Evolutionary conservation across 2,797 vertebrate genomes (phyloP), one percentile per base, ranked within the genome.

Genomic region (Gobio occitaniae): DNA sequence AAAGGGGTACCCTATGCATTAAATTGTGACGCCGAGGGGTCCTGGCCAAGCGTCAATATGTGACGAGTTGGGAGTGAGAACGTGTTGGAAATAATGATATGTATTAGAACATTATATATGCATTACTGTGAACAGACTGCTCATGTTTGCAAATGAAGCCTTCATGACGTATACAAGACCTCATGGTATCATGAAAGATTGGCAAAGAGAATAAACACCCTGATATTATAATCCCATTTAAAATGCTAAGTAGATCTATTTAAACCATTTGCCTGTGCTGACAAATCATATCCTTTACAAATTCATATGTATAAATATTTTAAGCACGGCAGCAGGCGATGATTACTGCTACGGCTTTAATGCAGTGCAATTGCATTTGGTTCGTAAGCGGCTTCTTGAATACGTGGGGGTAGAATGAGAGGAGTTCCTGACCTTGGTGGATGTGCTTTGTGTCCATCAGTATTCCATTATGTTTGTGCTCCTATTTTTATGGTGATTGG

Each of bases 401-500:
- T 63, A 65, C 15, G 44, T 69, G 72, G 61, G 61, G 59, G 56
- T 17, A 21, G 74, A 47, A 25, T 32, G 84, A 66, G 87, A 86
- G 72, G 83, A 86, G 59, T 44, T 74, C 79, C 80, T 86, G 90
- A 90, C 89, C 90, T 89, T 91, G 87, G 71, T 38, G 59, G 56
- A 66, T 83, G 75, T 72, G 82, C 84, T 81, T 82, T 80, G 44
- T 84, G 54, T 88, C 87, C 81, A 80, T 89, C 78, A 80, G 78
- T 72, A 86, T 89, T 90, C 74, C 50, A 78, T 84, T 78, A 87
- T 77, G 38, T 86, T 75, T 78, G 80, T 66, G 71, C 86, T 86
- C 79, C 56, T 36, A 50, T 83, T 87, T 90, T 80, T 82, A 72
- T 87, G 68, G 80, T 88, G 86, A 87, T 82, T 87, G 88, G 87